phyloP scores from a whole-genome alignment of 2,113 vertebrate species.

The Empidonax traillii region DNA sequence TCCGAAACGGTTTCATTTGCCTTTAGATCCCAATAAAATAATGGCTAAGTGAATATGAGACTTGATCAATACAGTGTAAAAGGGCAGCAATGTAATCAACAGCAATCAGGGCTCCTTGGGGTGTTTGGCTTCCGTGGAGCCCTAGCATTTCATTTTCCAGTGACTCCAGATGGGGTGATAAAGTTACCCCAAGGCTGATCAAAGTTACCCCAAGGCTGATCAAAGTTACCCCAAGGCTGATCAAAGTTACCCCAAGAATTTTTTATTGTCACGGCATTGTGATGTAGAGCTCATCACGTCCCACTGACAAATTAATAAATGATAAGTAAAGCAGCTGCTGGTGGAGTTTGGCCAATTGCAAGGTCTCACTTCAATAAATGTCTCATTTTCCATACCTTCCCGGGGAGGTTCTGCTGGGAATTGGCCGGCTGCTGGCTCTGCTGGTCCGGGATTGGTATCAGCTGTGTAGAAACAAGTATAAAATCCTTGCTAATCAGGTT shows the following conservation, averaged over 20 bases:
- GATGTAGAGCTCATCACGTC: not conserved
- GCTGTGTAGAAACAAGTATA: not conserved
- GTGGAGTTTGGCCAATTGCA: not conserved
- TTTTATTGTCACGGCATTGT: not conserved
- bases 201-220: too few relatives aligned
- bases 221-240: too few relatives aligned
- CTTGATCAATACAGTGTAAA: conserved; percentile 23
- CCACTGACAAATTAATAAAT: not conserved
- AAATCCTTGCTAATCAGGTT: not conserved
- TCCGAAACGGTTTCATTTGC: not conserved
- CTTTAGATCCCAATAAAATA: not conserved
- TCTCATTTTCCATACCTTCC: fast-evolving
- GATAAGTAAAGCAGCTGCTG: not conserved
- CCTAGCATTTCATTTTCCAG: not conserved
- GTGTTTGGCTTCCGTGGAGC: not conserved
- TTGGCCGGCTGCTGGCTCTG: not conserved
- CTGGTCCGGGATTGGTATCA: fast-evolving
- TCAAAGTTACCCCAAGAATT: not conserved
- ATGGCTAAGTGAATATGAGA: not conserved
- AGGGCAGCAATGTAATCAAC: not conserved
- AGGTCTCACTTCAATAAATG: fast-evolving
- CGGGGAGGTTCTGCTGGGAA: not conserved
- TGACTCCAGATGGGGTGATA: not conserved
- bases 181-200: not conserved
- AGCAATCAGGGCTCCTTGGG: not conserved